A percentile compares a stretch with the other conserved stretches of the same genome.
phyloP scores from a whole-genome alignment of 2,797 vertebrate species.

The Sebastes minor region DNA sequence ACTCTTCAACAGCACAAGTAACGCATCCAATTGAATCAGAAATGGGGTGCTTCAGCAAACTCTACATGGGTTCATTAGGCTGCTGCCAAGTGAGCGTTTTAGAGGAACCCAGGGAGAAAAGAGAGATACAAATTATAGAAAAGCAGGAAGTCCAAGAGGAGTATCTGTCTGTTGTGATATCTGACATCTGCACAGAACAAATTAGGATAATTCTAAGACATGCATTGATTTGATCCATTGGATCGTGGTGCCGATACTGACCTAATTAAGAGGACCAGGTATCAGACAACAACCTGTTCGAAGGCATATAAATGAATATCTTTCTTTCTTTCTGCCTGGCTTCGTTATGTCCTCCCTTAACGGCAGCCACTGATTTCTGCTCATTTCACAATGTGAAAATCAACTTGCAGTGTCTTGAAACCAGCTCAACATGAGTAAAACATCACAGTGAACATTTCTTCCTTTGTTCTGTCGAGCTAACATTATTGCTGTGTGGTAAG shows the following conservation, averaged over 20 bases:
- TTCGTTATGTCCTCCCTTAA: not conserved
- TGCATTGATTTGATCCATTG: not conserved
- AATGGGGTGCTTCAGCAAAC: slow-evolving; percentile 23
- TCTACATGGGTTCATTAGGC: slow-evolving; percentile 30
- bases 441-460: not conserved
- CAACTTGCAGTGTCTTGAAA: not conserved
- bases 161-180: not conserved
- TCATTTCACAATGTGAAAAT: not conserved
- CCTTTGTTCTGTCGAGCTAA: not conserved
- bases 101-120: not conserved
- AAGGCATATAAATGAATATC: not conserved
- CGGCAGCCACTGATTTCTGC: not conserved
- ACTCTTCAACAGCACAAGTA: not conserved
- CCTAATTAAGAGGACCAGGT: not conserved
- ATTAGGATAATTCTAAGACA: not conserved
- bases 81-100: not conserved
- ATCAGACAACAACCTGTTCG: too few relatives aligned
- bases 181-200: not conserved
- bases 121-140: not conserved
- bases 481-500: not conserved
- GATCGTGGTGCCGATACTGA: not conserved
- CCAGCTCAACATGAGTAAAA: not conserved
- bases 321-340: not conserved
- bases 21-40: slow-evolving; percentile 29
- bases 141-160: not conserved